Base-by-base conservation (phyloP, 2,113 vertebrate species). In the Phasianus colchicus region DNA sequence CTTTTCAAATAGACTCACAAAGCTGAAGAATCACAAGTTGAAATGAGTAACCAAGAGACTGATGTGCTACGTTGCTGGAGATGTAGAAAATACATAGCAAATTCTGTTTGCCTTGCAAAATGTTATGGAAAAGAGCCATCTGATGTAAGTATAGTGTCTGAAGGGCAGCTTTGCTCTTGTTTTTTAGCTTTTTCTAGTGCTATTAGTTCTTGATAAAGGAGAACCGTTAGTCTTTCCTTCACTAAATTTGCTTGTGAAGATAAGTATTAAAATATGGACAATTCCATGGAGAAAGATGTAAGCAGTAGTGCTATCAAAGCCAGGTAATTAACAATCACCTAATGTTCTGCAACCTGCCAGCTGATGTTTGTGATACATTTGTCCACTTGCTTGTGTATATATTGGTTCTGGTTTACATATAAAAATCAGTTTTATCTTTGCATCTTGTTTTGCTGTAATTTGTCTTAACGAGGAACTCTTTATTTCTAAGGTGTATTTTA, bases 41-140 rank as follows among this genome's bases (percentile, higher is more conserved):
- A 92, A 84, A 88, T 96, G 90, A 92, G 45, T 77, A 93, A 63
- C 34, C 73, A 69, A 72, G 95, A 94, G 48, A 47, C 18, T 90
- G 86, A 73, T 87, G 43, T 91, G 82, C 93, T 98, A 15, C 25
- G 1, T 82, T 98, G 97, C 89, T 97, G 97, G 96, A 98, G 95
- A 88, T 98, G 98, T 92, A 96, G 96, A 95, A 97, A 97, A 95
- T 96, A 72, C 3, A 45, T 98, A 92, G 95, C 96, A 94, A 97
- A 79, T 92, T 96, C 97, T 85, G 47, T 67, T 79, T 97, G 95
- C 89, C 89, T 97, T 87, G 90, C 96, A 93, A 97, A 93, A 54
- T 89, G 70, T 72, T 70, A 72, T 75, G 92, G 83, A 42, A 85
- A 60, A 83, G 90, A 93, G 34, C 8, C 55, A 57, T 71, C 52